Base-by-base conservation (phyloP, 2,113 vertebrate genomes). In the Nyctibius bracteatus region DNA sequence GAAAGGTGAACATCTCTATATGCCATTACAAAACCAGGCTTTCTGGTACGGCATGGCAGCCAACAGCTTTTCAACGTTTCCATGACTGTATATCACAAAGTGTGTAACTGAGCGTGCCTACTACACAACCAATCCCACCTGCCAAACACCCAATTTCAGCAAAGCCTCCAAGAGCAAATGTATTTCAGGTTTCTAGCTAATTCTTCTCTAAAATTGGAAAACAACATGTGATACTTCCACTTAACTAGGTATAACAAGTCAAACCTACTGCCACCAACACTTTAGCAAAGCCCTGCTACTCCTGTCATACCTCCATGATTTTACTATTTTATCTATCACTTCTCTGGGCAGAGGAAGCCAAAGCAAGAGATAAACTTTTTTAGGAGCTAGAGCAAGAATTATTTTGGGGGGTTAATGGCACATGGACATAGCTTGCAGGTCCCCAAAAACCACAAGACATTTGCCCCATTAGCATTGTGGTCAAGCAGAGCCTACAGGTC, bases 51-150 rank as follows among this genome's bases (percentile, higher is more conserved):
- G 54, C 67, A 22, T 6, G 75, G 58, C 67, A 71, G 71, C 41
- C 81, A 57, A 30, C 33, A 59, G 19, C 46, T 86, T 55, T 14
- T n/a, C 67, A 33, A 0, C 3, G 14, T 13, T 65, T 8, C 63
- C 43, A 6, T 8, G 14, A 11, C 25, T 25, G 35, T 30, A 2
- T 6, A 27, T 30, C 41, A 49, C 28, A 2, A 13, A 65, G 14
- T 0, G 6, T 7, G 39, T 24, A 35, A 28, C n/a, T 8, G 21
- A 54, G 33, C 27, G 17, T 2, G 23, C 21, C 3, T 4, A 5
- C 18, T 4, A 1, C 8, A 52, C 47, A 31, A 37, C 49, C 51
- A 30, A 2, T 12, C 33, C 43, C 27, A 66, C 2, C 10, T 0
- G 0, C 19, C 27, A 44, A 31, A 44, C 49, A 54, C 3, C 1